Evolutionary conservation across 37 sponge, comb jelly and placozoan species (phyloP).

Genomic region (Oopsacas minuta): DNA sequence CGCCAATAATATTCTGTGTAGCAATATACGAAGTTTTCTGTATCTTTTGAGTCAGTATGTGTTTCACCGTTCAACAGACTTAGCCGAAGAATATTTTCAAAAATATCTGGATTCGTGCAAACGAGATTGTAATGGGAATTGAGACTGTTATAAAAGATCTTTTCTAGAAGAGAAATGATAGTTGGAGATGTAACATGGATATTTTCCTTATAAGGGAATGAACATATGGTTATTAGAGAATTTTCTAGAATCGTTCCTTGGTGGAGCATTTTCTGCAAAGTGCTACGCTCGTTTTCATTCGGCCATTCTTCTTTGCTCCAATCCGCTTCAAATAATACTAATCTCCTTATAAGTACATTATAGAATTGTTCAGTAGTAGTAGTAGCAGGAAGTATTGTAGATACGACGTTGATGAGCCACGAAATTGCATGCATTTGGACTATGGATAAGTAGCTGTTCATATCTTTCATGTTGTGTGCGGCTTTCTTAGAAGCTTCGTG

Average conservation of each 20-base stretch:
- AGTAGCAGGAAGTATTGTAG: neutral
- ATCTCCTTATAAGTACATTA: neutral
- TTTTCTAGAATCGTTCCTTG: neutral
- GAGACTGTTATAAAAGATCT: neutral
- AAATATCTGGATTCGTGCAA: neutral
- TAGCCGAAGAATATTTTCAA: neutral
- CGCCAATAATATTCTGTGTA: neutral
- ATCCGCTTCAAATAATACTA: neutral
- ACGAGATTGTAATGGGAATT: neutral
- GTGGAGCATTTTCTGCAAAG: neutral
- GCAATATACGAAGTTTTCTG: neutral
- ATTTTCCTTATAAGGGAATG: neutral
- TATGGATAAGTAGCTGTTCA: neutral
- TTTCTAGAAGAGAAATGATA: neutral
- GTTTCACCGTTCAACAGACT: neutral
- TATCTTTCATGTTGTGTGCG: neutral
- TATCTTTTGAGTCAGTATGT: neutral
- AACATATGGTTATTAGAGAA: neutral
- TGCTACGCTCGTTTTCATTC: neutral
- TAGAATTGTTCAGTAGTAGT: neutral
- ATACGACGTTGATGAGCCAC: neutral
- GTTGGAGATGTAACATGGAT: neutral
- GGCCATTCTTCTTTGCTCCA: constrained; percentile 18
- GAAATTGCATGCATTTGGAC: neutral
- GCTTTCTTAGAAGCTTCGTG: neutral